A percentile compares a stretch with the other conserved stretches of the same genome.
Evolutionary conservation across 2,888 invertebrate genomes (phyloP).

Genomic region (Polydrusus pterygomalis): DNA sequence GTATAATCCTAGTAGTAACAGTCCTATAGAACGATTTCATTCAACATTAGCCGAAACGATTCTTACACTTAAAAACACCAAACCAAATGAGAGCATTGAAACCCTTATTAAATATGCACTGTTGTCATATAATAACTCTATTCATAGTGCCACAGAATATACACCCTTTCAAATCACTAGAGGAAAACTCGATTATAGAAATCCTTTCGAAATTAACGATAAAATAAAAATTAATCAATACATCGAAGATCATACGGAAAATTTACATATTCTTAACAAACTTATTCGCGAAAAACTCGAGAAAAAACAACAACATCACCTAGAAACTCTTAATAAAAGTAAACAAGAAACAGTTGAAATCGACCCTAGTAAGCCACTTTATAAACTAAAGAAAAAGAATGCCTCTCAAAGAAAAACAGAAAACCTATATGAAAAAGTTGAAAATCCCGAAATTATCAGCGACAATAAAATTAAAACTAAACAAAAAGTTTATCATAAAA

Average conservation of each 20-base stretch:
- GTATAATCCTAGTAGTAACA: conserved; percentile 19
- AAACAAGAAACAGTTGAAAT: background rate
- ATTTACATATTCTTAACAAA: conserved; percentile 45
- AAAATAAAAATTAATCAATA: conserved; percentile 47
- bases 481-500: background rate
- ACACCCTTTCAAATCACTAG: conserved; percentile 34
- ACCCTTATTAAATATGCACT: conserved; percentile 38
- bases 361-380: background rate
- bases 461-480: conserved; percentile 5
- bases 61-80: conserved; percentile 12
- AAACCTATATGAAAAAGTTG: background rate
- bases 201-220: conserved; percentile 53
- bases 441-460: background rate
- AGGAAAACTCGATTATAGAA: conserved; percentile 45
- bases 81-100: conserved; percentile 31
- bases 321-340: background rate
- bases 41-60: conserved; percentile 33
- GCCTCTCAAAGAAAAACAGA: background rate
- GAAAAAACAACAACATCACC: background rate
- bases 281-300: conserved; percentile 32
- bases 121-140: background rate
- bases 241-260: conserved; percentile 42
- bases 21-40: conserved; percentile 43
- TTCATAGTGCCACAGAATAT: conserved; percentile 38
- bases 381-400: background rate